These are phyloP conservation scores for Babylonia areolata DNA, from an alignment of 1,140 invertebrate genomes.

Conservation along the genomic window DNA sequence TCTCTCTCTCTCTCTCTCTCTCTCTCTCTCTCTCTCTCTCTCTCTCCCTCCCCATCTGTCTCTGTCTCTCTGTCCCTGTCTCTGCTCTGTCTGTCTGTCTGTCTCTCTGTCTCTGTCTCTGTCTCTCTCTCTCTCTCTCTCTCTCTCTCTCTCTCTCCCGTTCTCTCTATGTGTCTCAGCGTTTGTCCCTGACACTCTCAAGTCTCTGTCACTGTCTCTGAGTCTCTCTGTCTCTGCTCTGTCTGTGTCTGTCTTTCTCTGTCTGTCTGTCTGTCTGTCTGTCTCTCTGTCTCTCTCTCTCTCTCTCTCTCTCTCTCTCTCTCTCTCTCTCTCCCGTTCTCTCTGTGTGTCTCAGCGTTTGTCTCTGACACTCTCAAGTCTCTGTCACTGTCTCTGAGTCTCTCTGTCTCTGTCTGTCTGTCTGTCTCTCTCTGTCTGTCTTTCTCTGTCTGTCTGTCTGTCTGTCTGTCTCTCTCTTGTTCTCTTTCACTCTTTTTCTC, in stretches of 20 bases:
- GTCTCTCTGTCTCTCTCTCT: background rate
- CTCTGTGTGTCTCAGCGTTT: background rate
- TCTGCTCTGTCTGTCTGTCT: too few relatives aligned
- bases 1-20: constrained; percentile 15
- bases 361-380: background rate
- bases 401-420: background rate
- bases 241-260: too few relatives aligned
- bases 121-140: constrained; percentile 38
- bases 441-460: background rate
- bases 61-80: too few relatives aligned
- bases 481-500: too few relatives aligned
- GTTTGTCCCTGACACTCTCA: background rate
- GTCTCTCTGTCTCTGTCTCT: constrained; percentile 8
- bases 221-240: constrained; percentile 1
- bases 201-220: constrained; percentile 18
- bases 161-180: background rate
- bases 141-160: constrained; percentile 23
- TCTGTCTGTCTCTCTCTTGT: background rate
- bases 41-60: too few relatives aligned
- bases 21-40: constrained; percentile 34
- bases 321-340: too few relatives aligned
- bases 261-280: constrained; percentile 17
- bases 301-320: too few relatives aligned
- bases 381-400: background rate
- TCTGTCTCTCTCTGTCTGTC: too few relatives aligned